Base-by-base conservation (phyloP, 2,113 vertebrate species). In the Caranx melampygus region DNA sequence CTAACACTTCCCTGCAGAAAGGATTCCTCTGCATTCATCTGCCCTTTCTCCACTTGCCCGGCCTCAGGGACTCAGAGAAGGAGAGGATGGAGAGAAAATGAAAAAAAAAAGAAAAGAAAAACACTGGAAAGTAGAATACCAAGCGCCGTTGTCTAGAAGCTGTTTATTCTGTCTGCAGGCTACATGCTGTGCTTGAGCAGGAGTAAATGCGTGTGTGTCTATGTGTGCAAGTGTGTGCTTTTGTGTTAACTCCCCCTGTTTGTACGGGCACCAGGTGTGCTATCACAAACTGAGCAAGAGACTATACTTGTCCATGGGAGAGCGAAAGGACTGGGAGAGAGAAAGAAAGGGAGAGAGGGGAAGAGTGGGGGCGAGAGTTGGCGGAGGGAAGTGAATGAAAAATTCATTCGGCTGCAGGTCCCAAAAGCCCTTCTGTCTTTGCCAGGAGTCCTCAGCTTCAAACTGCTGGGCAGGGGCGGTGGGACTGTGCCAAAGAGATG, bases 381-480 rank as follows among this genome's bases (percentile, higher is more conserved):
- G 86, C 75, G n/a, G 78, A 89, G 78, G 72, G 37, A 84, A 89
- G 85, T 86, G 86, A 90, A 93, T 93, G 91, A 94, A 94, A 93
- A 93, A 93, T 94, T 94, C 89, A 94, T 93, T 83, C 26, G 78
- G 63, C 83, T 90, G 83, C 83, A 82, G 79, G 83, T 93, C 93
- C 92, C 93, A 88, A 82, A 94, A 92, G 90, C 87, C 84, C 87
- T 84, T 90, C 86, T 89, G 87, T 92, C 85, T 94, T 92, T 90
- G 88, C 89, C 87, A 91, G 68, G 86, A 92, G 88, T 89, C 89
- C 79, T 91, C 88, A 45, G 84, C 88, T 90, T 91, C 89, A 92
- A 91, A 88, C 88, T 83, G 75, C 79, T 81, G 85, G 87, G 90
- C 90, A 91, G 86, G 68, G 75, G 79, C 40, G 62, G 59, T 52